Percentiles rank a stretch among this genome's conserved stretches.
These are phyloP conservation scores for Pithys albifrons DNA, from an alignment of 2,113 vertebrate species.

Conservation along the genomic window DNA sequence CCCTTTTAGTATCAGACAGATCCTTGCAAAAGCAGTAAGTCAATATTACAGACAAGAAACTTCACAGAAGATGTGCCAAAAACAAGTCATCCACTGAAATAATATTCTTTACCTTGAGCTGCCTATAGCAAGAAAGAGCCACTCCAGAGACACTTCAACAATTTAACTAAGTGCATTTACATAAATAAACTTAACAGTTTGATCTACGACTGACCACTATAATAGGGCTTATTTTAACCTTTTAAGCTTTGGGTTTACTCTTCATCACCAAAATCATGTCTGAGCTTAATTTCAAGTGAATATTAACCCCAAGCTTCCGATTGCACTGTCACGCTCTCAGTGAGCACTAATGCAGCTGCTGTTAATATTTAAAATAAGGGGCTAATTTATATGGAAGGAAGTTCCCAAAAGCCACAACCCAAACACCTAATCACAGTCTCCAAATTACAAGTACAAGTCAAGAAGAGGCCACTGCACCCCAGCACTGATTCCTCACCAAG, in stretches of 20 bases:
- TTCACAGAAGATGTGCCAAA: accelerated
- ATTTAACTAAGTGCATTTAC: background rate
- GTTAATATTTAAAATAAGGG: background rate
- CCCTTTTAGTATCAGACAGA: background rate
- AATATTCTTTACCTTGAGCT: background rate
- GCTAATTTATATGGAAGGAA: background rate
- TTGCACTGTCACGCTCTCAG: background rate
- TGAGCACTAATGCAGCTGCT: background rate
- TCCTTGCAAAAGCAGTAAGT: background rate
- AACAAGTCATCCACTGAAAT: background rate
- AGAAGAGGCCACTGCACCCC: background rate
- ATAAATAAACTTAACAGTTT: background rate
- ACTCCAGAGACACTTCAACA: background rate
- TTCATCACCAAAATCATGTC: background rate
- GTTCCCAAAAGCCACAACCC: background rate
- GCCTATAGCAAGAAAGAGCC: background rate
- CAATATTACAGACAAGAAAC: background rate
- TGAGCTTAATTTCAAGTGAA: background rate
- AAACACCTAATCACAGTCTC: background rate
- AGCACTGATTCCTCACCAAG: background rate
- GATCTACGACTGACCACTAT: background rate
- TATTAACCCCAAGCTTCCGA: background rate
- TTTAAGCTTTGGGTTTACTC: background rate
- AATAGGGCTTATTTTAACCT: background rate
- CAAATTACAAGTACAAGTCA: background rate